phyloP scores from a whole-genome alignment of 2,113 vertebrate genomes.

The Prolemur simus region DNA sequence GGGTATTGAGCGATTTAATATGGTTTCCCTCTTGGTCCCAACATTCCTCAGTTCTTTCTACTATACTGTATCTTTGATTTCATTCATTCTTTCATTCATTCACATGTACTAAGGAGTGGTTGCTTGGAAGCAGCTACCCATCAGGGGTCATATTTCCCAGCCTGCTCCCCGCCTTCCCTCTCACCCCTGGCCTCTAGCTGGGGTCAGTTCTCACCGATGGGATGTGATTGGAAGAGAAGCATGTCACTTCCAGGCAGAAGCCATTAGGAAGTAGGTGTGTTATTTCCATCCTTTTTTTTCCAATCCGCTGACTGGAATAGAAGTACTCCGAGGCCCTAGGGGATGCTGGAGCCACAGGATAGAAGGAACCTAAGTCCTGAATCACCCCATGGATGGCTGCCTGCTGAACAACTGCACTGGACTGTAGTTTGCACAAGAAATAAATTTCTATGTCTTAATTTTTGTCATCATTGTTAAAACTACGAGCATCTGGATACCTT shows the following conservation, averaged over 20 bases:
- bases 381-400: not conserved
- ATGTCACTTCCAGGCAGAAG: not conserved
- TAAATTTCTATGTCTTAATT: not conserved
- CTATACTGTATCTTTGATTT: not conserved
- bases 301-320: not conserved
- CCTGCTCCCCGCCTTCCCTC: too few species aligned
- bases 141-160: not conserved
- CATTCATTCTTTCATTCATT: not conserved
- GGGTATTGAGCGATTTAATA: not conserved
- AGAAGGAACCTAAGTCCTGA: not conserved
- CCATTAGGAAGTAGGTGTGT: not conserved
- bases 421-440: not conserved
- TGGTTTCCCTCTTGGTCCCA: not conserved
- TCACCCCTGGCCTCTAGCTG: not conserved
- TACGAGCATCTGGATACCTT: not conserved
- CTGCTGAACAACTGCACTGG: not conserved
- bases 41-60: conserved; percentile 3
- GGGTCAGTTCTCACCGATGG: not conserved
- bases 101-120: not conserved
- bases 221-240: not conserved
- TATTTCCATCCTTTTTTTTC: not conserved
- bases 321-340: not conserved
- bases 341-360: not conserved
- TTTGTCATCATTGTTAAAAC: not conserved
- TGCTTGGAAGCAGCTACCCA: conserved; percentile 14